Evolutionary conservation across 2,888 invertebrate genomes (phyloP).

Genomic region (Formica aserva): DNA sequence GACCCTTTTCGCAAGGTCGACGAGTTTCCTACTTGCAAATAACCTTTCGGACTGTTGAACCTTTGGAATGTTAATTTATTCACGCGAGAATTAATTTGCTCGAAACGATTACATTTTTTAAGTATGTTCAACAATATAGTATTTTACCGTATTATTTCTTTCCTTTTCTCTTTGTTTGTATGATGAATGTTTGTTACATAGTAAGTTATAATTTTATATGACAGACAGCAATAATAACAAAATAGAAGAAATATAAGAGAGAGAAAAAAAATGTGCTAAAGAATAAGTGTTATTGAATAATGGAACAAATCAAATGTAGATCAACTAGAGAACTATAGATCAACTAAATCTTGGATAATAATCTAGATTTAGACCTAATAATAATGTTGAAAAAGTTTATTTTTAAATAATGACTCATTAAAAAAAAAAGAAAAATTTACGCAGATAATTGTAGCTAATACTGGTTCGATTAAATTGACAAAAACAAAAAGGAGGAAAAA

Average conservation of each 20-base stretch:
- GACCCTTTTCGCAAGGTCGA: neutral
- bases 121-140: neutral
- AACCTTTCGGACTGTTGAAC: neutral
- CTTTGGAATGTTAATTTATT: neutral
- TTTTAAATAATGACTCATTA: neutral
- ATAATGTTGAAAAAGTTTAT: neutral
- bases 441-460: neutral
- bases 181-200: neutral
- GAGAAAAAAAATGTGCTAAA: neutral
- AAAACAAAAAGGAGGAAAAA: neutral
- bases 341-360: neutral
- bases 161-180: neutral
- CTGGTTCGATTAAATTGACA: neutral
- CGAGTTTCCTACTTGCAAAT: neutral
- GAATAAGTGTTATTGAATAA: neutral
- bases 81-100: neutral
- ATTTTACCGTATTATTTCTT: neutral
- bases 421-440: neutral
- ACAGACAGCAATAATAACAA: neutral
- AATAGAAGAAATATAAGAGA: neutral
- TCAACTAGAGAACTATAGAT: too few relatives aligned
- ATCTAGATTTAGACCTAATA: neutral
- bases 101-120: neutral
- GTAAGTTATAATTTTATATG: neutral
- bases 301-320: neutral